Evolutionary conservation across 2,888 invertebrate species (phyloP), one percentile per base, ranked within the genome.

Genomic region (Eurois occulta): DNA sequence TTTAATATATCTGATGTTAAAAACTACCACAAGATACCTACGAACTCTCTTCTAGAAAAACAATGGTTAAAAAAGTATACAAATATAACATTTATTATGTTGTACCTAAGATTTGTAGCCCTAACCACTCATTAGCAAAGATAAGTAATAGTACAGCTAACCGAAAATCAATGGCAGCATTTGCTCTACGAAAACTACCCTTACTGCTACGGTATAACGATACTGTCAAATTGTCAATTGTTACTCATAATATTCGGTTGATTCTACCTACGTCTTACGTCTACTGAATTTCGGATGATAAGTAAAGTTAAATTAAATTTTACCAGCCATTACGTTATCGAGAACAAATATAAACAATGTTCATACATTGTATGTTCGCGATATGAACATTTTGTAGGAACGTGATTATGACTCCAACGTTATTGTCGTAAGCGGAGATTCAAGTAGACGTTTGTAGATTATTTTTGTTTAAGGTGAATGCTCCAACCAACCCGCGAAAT

Each of bases 291-390:
- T 52, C 43, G 46, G 24, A 8, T 65, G 78, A 87, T 82, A 83
- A 77, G 18, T 46, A 3, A 62, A 35, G 46, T 77, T 69, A 76
- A 86, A 77, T 82, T 75, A 67, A 80, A 81, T 75, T 77, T 78
- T 69, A 87, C 79, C 70, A 72, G 72, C 66, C 46, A 79, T 87
- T 84, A 79, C 68, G 76, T 81, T 83, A 85, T 86, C 84, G 52
- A 64, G 66, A 75, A 78, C 75, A 88, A 85, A 86, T 78, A 81
- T 86, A 85, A 86, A 88, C 80, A 86, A 67, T 72, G 80, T 80
- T 58, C 72, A 24, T 73, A 82, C 71, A 72, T 75, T 81, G 75
- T 75, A 65, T 75, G 32, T 62, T 52, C 46, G 46, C 66, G 77
- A 81, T 85, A 69, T 43, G 72, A 58, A 65, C 84, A 84, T 55